These are phyloP conservation scores for Eucriotettix oculatus DNA, from an alignment of 2,888 invertebrate species.

Conservation along the genomic window DNA sequence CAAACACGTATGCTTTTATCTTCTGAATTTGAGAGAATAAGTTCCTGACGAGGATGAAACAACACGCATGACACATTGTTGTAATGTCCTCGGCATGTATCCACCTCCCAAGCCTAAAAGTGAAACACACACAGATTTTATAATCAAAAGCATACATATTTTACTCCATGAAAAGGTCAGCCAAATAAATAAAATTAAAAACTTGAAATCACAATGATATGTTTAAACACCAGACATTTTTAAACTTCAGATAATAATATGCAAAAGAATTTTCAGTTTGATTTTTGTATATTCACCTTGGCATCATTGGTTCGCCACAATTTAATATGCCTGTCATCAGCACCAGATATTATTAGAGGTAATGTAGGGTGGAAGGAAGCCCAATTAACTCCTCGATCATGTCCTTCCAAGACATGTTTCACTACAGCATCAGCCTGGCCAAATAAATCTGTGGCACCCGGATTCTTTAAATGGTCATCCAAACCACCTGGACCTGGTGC, in stretches of 20 bases:
- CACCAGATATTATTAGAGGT: constrained; percentile 90
- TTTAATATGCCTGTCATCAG: constrained; percentile 96
- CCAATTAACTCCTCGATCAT: constrained; percentile 98
- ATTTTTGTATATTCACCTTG: constrained; percentile 34
- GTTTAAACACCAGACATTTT: background rate
- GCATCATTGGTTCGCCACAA: constrained; percentile 97
- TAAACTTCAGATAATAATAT: background rate
- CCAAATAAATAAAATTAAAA: background rate
- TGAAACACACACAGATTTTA: no score
- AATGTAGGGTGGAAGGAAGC: constrained; percentile 89
- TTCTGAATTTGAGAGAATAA: constrained; percentile 93
- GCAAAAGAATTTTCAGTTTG: background rate
- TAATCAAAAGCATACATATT: no score
- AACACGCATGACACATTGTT: constrained; percentile 96
- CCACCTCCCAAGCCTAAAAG: constrained; percentile 87
- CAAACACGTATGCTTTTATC: constrained; percentile 96
- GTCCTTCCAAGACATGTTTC: constrained; percentile 80
- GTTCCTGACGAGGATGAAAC: constrained; percentile 93
- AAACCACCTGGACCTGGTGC: constrained; percentile 83
- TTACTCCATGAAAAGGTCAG: background rate
- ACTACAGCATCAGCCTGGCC: constrained; percentile 89
- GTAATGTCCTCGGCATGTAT: constrained; percentile 98
- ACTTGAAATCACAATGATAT: background rate
- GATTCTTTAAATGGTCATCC: constrained; percentile 64
- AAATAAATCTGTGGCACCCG: constrained; percentile 79